Evolutionary conservation across 2,797 vertebrate genomes (phyloP).

Genomic region (Leontocebus nigricollis): DNA sequence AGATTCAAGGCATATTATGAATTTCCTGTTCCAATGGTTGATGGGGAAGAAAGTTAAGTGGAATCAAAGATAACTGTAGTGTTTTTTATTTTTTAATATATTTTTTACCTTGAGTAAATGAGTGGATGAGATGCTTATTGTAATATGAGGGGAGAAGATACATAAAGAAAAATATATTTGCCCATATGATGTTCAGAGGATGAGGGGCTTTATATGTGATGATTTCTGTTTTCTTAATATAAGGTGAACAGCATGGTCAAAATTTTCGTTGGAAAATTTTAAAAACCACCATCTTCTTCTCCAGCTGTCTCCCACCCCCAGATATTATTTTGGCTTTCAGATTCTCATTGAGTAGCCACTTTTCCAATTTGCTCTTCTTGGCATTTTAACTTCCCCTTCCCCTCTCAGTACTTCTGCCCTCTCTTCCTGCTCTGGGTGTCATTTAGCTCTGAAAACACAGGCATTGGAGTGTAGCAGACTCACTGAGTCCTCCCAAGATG

Average conservation of each 20-base stretch:
- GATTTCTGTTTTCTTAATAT: background rate
- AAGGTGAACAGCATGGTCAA: background rate
- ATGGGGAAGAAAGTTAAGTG: background rate
- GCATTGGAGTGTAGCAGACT: background rate
- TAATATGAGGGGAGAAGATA: background rate
- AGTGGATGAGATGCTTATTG: background rate
- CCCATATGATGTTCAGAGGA: background rate
- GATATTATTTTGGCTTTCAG: background rate
- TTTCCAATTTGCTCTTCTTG: background rate
- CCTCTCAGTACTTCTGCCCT: background rate
- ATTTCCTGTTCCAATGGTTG: background rate
- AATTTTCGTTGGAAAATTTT: background rate
- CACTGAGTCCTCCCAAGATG: background rate
- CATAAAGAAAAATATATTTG: background rate
- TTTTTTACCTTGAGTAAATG: background rate
- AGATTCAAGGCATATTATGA: rapidly evolving
- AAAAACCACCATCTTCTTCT: background rate
- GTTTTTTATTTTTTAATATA: background rate
- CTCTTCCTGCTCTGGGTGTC: background rate
- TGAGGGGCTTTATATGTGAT: background rate
- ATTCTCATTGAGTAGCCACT: background rate
- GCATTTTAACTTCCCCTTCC: background rate
- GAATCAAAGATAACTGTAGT: background rate
- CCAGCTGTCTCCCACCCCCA: background rate
- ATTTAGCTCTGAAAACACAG: background rate